phyloP scores from a whole-genome alignment of 2,113 vertebrate genomes.

The Eublepharis macularius region DNA sequence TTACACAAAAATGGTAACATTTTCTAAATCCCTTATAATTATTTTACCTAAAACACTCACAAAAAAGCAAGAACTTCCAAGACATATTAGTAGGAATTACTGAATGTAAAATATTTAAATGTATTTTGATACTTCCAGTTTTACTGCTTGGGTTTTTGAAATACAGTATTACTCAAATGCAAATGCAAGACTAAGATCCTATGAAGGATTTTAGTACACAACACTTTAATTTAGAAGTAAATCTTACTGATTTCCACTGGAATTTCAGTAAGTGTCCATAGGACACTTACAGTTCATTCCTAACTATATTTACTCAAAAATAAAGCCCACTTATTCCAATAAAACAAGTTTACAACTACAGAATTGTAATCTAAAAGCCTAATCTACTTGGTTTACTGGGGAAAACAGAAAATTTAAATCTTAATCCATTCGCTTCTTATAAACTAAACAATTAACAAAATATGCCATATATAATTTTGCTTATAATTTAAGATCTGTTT shows the following conservation, averaged over 20 bases:
- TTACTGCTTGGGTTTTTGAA: not conserved
- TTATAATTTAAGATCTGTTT: not conserved
- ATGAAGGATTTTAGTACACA: too few species aligned
- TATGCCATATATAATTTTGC: not conserved
- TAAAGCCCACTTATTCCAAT: not conserved
- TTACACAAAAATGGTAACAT: not conserved
- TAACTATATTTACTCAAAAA: not conserved
- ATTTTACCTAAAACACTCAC: not conserved
- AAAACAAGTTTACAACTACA: not conserved
- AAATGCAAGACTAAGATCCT: too few species aligned
- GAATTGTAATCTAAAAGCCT: not conserved
- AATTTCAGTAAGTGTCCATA: not conserved
- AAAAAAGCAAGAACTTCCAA: not conserved
- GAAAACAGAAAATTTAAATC: not conserved
- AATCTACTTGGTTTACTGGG: not conserved
- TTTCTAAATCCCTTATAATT: not conserved
- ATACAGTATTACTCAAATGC: too few species aligned
- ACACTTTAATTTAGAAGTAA: not conserved
- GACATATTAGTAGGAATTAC: accelerated
- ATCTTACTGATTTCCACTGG: not conserved
- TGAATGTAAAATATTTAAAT: not conserved
- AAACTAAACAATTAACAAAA: not conserved
- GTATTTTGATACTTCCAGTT: not conserved
- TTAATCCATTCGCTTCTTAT: not conserved
- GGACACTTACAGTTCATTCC: too few species aligned